Base-by-base conservation (phyloP, 23 tunicate genomes). In the Styela plicata region DNA sequence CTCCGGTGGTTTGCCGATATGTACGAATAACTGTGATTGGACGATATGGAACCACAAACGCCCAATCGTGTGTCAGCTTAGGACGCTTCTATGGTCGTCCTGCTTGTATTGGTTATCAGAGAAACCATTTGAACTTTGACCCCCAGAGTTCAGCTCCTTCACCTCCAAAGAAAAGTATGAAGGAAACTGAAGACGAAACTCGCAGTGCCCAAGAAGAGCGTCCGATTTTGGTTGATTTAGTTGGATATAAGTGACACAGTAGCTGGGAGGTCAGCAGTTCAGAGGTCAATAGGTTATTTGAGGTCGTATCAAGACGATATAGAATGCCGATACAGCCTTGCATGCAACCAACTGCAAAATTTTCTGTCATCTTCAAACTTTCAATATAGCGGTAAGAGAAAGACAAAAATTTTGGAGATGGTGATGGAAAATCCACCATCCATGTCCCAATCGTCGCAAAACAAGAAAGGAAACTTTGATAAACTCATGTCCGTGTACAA, bases 31-130 rank as follows among this genome's bases (percentile, higher is more conserved):
- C 81, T 10, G 81, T 76, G 27, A 52, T 52, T 25, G 81, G 81
- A 37, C 69, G 81, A 37, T 76, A 37, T 37, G 81, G 81, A 24
- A 33, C 81, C 68, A 33, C 81, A 1, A 76, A 76, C 2, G 65
- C 81, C 7, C 31, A 76, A 36, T 20, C 81, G 0, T 28, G 27
- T n/a, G 66, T 76, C 21, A 52, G 32, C 17, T 69, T 76, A 23
- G 81, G 81, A 20, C 64, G 32, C 0, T 76, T 37, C 53, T 37
- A 37, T 52, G 81, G 81, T 24, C 64, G 64, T 18, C 81, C 81
- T 7, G 29, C 66, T 22, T 76, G 64, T 44, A 13, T 76, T 1
- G 57, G 57, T 5, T 44, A 44, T 13, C 57, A 13, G 57, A 44
- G 13, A 44, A 44, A 44, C 13, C 57, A 44, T 44, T 44, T 44